These are phyloP conservation scores for Drosophila quadrilineata DNA, from an alignment of 1,140 invertebrate species.

Conservation along the genomic window DNA sequence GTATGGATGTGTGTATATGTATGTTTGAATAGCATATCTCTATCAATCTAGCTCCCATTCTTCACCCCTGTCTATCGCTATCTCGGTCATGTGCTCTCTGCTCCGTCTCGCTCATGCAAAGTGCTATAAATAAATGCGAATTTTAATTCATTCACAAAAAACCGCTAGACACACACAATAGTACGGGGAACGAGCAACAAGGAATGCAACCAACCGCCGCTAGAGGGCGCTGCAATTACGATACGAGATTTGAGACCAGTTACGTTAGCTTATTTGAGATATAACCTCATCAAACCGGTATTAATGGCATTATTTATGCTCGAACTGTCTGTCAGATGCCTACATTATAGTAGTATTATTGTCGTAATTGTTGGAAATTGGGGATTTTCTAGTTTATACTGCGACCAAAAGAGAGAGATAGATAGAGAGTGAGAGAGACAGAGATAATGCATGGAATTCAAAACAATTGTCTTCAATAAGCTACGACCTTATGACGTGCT, in stretches of 20 bases:
- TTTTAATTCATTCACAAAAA: slow-evolving; percentile 38
- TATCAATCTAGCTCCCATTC: background rate
- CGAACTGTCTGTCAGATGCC: background rate
- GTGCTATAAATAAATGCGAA: slow-evolving; percentile 28
- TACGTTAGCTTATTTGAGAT: slow-evolving; percentile 19
- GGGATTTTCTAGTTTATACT: background rate
- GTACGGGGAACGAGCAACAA: background rate
- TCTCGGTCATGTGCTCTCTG: background rate
- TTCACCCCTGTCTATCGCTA: background rate
- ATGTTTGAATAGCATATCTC: no score
- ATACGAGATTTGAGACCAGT: background rate
- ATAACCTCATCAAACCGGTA: slow-evolving; percentile 30
- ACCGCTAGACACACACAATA: background rate
- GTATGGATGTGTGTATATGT: no score
- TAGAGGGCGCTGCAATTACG: slow-evolving; percentile 14
- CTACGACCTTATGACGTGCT: background rate
- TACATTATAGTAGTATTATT: background rate
- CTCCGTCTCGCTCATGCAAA: background rate
- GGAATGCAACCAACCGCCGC: background rate
- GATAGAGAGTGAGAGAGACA: no score
- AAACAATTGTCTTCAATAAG: slow-evolving; percentile 22
- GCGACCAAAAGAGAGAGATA: no score
- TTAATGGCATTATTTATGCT: slow-evolving; percentile 28
- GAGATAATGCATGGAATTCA: slow-evolving; percentile 13
- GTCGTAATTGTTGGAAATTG: slow-evolving; percentile 4